Base-by-base conservation (phyloP, 2,797 vertebrate species). In the Cirrhinus molitorella region DNA sequence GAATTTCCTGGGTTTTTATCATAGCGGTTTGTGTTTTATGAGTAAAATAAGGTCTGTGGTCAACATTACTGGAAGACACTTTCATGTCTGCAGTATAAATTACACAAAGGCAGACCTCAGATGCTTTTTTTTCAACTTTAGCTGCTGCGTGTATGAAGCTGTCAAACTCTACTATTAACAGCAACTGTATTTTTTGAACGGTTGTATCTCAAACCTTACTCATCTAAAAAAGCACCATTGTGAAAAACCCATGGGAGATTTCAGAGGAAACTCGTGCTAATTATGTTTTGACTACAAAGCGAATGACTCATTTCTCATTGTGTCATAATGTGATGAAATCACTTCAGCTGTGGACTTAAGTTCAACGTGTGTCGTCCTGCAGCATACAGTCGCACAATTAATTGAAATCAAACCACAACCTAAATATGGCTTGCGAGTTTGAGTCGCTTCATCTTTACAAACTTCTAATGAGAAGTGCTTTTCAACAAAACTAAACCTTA, bases 61-160 rank as follows among this genome's bases (percentile, higher is more conserved):
- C 17, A 34, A n/a, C 70, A 73, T 73, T 73, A 73, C 70, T 51
- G 70, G 70, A 73, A 73, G 10, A 73, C 70, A 51, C 47, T 73
- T 51, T 47, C 43, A 73, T 51, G 25, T 72, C 25, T n/a, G 49
- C 49, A 5, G 55, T 59, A 13, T 25, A 59, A 59, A 23, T 59
- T 12, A 59, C 57, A 11, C 9, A 1, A 13, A 65, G 31, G 34
- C 63, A 21, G 28, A 34, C 61, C 61, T 65, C 61, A 65, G 5
- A 65, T 3, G 61, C 1, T 14, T 59, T 59, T 59, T 59, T n/a
- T n/a, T 25, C 23, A 23, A 59, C 4, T 23, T 14, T 23, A 57
- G 55, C 5, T 23, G n/a, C 55, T 13, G 55, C 55, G 13, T 23
- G 4, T 59, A 23, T 13, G 10, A 59, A 4, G n/a, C 13, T 25